Percentiles rank a stretch among this genome's conserved stretches.
Conservation (phyloP, 2,888 invertebrate genomes). For the Drosophila mimica region DNA sequence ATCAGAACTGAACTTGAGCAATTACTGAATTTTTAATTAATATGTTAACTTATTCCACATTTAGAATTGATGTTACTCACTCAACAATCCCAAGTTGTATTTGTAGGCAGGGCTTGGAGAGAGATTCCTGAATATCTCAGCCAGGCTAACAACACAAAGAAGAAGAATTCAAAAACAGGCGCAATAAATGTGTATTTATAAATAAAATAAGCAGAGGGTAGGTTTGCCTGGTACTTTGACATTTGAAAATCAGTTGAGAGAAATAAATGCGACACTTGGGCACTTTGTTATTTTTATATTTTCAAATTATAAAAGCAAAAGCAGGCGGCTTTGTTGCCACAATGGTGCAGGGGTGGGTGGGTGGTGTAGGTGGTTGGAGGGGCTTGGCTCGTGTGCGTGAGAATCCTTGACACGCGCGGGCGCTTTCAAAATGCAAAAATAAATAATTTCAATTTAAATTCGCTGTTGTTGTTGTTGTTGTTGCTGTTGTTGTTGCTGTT, state of each 20-base stretch:
- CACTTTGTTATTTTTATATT: slow-evolving; percentile 80
- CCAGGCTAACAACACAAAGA: slow-evolving; percentile 28
- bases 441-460: slow-evolving; percentile 82
- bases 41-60: background rate
- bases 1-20: background rate
- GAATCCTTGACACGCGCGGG: slow-evolving; percentile 80
- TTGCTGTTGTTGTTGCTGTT: background rate
- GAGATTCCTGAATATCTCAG: slow-evolving; percentile 5
- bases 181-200: slow-evolving; percentile 3
- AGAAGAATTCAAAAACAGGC: background rate
- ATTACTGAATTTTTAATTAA: background rate
- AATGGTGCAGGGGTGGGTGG: background rate
- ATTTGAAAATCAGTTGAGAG: slow-evolving; percentile 61
- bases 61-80: background rate
- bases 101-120: background rate
- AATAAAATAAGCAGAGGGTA: slow-evolving; percentile 1
- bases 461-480: slow-evolving; percentile 53
- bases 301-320: slow-evolving; percentile 79
- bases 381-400: slow-evolving; percentile 61
- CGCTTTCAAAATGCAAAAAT: slow-evolving; percentile 80
- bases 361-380: background rate
- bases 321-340: slow-evolving; percentile 65
- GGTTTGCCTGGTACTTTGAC: slow-evolving; percentile 65
- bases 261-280: slow-evolving; percentile 44
- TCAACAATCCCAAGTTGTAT: background rate